Evolutionary conservation across 2,113 vertebrate species (phyloP).

Genomic region (Mystacornis crossleyi): DNA sequence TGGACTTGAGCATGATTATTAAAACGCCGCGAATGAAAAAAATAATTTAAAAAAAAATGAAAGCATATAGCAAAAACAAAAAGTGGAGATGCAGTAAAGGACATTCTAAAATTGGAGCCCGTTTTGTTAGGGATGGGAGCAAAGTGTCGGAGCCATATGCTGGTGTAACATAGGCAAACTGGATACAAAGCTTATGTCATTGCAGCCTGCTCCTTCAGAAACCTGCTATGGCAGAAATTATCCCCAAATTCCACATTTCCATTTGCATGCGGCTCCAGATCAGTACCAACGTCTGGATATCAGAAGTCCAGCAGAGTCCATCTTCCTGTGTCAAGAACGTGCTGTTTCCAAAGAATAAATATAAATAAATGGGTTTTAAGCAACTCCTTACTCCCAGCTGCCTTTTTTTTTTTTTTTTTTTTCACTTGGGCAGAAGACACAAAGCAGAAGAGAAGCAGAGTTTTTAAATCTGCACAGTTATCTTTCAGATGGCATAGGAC

Average conservation of each 20-base stretch:
- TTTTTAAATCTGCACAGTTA: background rate
- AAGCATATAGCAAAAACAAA: background rate
- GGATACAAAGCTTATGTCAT: background rate
- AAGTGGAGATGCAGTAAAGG: background rate
- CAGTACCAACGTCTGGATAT: background rate
- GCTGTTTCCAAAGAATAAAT: background rate
- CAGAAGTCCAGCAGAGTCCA: background rate
- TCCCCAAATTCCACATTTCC: background rate
- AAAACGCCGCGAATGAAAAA: background rate
- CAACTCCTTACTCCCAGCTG: background rate
- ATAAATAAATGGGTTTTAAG: background rate
- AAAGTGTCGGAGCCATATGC: conserved; percentile 27
- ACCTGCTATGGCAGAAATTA: background rate
- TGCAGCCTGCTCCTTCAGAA: background rate
- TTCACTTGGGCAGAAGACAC: background rate
- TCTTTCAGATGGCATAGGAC: background rate
- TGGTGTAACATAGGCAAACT: background rate
- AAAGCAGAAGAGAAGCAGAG: background rate
- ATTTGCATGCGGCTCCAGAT: background rate
- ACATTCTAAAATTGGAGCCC: conserved; percentile 31
- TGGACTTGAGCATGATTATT: background rate
- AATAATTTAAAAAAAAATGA: background rate
- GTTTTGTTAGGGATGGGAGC: background rate
- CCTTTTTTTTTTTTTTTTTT: background rate
- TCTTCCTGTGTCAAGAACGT: background rate